Percentiles rank a stretch among this genome's conserved stretches.
Conservation (phyloP, 1,140 invertebrate genomes). For the Notospermus geniculatus region DNA sequence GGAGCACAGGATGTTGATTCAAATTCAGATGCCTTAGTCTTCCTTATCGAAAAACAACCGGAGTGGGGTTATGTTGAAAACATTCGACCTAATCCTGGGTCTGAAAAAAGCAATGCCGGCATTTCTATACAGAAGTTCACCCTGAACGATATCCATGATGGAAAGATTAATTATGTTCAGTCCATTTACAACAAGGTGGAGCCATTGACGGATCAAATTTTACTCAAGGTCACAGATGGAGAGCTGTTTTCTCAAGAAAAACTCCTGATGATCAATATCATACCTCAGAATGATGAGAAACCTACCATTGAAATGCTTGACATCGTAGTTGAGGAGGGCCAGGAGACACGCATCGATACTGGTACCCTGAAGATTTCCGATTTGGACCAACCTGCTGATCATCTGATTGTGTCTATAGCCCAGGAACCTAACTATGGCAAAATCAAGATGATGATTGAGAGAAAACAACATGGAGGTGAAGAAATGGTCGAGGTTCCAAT, state of each 20-base stretch:
- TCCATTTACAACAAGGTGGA: constrained; percentile 79
- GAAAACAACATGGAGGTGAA: constrained; percentile 22
- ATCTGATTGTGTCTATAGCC: constrained; percentile 42
- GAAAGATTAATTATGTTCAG: constrained; percentile 52
- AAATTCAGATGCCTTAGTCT: constrained; percentile 71
- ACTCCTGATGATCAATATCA: constrained; percentile 54
- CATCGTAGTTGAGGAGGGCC: constrained; percentile 53
- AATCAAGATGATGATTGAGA: constrained; percentile 39
- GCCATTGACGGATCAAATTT: constrained; percentile 75
- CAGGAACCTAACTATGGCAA: constrained; percentile 49
- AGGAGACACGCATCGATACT: constrained; percentile 48
- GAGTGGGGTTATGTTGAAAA: constrained; percentile 57
- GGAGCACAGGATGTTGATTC: constrained; percentile 59
- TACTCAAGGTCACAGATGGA: constrained; percentile 87
- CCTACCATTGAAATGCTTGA: constrained; percentile 50
- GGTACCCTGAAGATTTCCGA: constrained; percentile 53
- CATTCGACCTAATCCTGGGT: constrained; percentile 46
- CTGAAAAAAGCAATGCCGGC: constrained; percentile 50
- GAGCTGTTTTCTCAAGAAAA: constrained; percentile 60
- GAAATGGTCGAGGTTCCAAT: constrained; percentile 39
- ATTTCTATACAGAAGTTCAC: constrained; percentile 74
- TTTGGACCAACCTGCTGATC: constrained; percentile 50
- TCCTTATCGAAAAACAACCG: constrained; percentile 69
- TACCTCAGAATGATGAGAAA: constrained; percentile 52
- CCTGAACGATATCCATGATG: constrained; percentile 60